A percentile compares a stretch with the other conserved stretches of the same genome.
phyloP scores from a whole-genome alignment of 2,797 vertebrate genomes.

The Danio albolineatus region DNA sequence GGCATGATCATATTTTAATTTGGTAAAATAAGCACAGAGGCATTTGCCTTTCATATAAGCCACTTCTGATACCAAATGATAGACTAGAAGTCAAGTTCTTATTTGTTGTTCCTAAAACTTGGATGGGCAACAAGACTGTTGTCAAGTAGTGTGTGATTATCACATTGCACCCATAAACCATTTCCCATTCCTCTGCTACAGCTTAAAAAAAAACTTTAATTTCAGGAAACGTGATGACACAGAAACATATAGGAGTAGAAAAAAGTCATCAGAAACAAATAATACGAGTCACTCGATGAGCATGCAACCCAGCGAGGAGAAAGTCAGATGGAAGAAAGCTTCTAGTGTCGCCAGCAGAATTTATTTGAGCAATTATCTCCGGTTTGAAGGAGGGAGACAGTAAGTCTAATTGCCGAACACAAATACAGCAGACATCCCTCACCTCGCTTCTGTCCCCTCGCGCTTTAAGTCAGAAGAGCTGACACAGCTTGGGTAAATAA shows the following conservation, averaged over 20 bases:
- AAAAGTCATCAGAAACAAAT: neutral
- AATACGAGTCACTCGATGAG: neutral
- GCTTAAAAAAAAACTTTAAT: neutral
- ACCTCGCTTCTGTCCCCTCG: slow-evolving; percentile 45
- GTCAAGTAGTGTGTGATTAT: neutral
- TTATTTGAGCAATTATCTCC: slow-evolving; percentile 60
- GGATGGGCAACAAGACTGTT: too few species aligned
- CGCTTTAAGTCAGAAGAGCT: slow-evolving; percentile 33
- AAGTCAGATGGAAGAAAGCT: slow-evolving; percentile 23
- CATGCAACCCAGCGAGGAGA: slow-evolving; percentile 16
- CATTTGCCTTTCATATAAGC: too few species aligned
- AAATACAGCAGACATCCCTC: slow-evolving; percentile 45
- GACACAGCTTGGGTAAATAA: slow-evolving; percentile 46
- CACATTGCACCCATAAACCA: neutral
- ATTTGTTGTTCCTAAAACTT: too few species aligned
- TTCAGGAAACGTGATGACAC: too few species aligned
- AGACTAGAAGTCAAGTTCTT: too few species aligned
- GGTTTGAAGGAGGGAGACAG: slow-evolving; percentile 30
- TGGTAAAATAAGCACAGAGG: too few species aligned
- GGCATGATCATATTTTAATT: too few species aligned
- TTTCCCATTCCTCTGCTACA: too few species aligned
- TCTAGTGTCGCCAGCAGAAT: slow-evolving; percentile 51
- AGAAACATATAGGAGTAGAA: neutral
- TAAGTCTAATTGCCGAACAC: slow-evolving; percentile 59
- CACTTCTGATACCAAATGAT: too few species aligned